Conservation (phyloP, 2,888 invertebrate genomes). For the Rhopalosiphum nymphaeae region DNA sequence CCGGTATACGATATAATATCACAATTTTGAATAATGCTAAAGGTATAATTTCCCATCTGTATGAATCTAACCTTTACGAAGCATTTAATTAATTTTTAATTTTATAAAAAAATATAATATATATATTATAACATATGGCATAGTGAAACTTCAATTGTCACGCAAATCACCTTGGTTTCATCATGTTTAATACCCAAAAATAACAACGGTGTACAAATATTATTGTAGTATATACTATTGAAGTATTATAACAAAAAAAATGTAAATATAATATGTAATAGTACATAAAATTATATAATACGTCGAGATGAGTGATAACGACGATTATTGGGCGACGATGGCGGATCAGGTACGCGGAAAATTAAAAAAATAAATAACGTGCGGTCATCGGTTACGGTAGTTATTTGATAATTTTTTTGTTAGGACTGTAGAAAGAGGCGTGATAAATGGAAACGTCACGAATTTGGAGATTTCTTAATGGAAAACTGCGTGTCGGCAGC, state of each 20-base stretch:
- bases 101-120: neutral
- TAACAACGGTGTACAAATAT: neutral
- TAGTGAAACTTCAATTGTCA: neutral
- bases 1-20: neutral
- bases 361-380: neutral
- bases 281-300: neutral
- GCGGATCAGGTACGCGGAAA: no score
- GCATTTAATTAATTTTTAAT: neutral
- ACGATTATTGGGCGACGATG: neutral
- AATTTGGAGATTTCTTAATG: constrained; percentile 38
- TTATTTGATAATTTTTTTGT: neutral
- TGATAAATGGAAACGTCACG: constrained; percentile 36
- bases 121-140: neutral
- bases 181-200: constrained; percentile 3
- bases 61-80: neutral
- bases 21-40: neutral
- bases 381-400: no score
- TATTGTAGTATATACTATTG: neutral
- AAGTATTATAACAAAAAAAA: neutral
- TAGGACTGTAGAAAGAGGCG: neutral
- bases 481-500: constrained; percentile 21
- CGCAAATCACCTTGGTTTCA: neutral
- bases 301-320: neutral
- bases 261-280: neutral
- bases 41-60: neutral